A percentile compares a stretch with the other conserved stretches of the same genome.
These are phyloP conservation scores for Dipodomys stephensi DNA, from an alignment of 2,113 vertebrate genomes.

Conservation along the genomic window DNA sequence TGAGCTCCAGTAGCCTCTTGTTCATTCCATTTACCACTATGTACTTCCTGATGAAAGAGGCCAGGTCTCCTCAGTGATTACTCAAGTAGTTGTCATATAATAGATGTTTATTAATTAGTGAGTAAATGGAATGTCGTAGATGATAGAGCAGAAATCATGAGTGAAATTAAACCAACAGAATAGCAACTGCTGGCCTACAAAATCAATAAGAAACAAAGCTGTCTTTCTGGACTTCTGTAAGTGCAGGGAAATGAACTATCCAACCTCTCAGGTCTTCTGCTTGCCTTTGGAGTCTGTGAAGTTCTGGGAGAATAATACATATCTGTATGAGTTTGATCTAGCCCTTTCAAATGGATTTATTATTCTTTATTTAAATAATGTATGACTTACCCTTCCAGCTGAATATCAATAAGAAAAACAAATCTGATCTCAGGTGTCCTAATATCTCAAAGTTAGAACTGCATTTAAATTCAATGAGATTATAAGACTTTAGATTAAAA, in stretches of 20 bases:
- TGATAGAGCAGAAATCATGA: constrained; percentile 19
- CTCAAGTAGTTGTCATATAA: neutral
- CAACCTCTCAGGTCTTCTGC: constrained; percentile 61
- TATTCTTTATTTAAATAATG: constrained; percentile 80
- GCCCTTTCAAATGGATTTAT: constrained; percentile 73
- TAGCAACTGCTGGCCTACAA: neutral
- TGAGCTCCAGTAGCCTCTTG: neutral
- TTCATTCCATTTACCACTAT: neutral
- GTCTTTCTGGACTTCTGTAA: constrained; percentile 56
- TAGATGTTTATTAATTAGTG: constrained; percentile 23
- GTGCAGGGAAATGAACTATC: constrained; percentile 61
- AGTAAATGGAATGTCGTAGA: neutral
- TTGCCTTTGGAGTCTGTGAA: constrained; percentile 65
- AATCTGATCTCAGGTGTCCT: constrained; percentile 68
- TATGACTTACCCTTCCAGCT: constrained; percentile 61
- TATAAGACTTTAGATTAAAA: constrained; percentile 9
- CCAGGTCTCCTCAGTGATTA: neutral
- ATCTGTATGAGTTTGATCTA: constrained; percentile 76
- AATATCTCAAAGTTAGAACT: constrained; percentile 53
- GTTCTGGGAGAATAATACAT: constrained; percentile 81
- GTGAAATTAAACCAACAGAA: neutral
- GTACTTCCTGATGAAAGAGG: neutral
- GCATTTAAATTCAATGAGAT: constrained; percentile 60
- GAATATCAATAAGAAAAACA: constrained; percentile 75
- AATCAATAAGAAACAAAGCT: constrained; percentile 59